Base-by-base conservation (phyloP, 2,888 invertebrate genomes). In the Eudiplozoon nipponicum region DNA sequence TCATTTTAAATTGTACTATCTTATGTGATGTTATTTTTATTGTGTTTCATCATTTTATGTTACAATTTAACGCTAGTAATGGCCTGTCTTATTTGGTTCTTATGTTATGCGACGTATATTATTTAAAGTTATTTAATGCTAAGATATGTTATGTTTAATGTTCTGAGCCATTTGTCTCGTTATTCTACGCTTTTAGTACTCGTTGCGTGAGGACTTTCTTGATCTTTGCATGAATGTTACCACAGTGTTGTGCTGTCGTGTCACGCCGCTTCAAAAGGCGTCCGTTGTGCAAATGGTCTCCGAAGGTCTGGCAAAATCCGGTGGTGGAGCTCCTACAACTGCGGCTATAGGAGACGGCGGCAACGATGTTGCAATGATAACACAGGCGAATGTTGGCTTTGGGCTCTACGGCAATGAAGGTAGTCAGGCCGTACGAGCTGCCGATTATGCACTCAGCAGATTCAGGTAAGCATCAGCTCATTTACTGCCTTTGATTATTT, bases 311-410 rank as follows among this genome's bases (percentile, higher is more conserved):
- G n/a, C n/a, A n/a, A n/a, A n/a, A n/a, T 5, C 11, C 9, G 5
- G 7, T 17, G 28, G 17, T 11, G 60, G 5, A 63, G 65, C 47
- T 34, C 74, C 80, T 1, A 68, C 72, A 31, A 80, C 78, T 0
- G 81, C 81, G 0, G 80, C 86, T 0, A 74, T 86, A 36, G 86
- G 86, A 0, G 86, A 86, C 53, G 86, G 86, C 1, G 86, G 84
- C 34, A 86, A 86, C 57, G 86, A 86, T 57, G 84, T 86, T 26
- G 77, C 80, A 28, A 86, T 86, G 86, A 84, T 86, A 51, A 80
- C 80, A 53, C 81, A 80, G 31, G 41, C 41, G 2, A 23, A 41
- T 22, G 40, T 41, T 41, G 41, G 41, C 19, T 19, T 41, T n/a
- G 41, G 63, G 17, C 58, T 66, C 34, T 59, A 64, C 54, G 65